phyloP scores from a whole-genome alignment of 2,797 vertebrate genomes.

The Siniperca obscura region DNA sequence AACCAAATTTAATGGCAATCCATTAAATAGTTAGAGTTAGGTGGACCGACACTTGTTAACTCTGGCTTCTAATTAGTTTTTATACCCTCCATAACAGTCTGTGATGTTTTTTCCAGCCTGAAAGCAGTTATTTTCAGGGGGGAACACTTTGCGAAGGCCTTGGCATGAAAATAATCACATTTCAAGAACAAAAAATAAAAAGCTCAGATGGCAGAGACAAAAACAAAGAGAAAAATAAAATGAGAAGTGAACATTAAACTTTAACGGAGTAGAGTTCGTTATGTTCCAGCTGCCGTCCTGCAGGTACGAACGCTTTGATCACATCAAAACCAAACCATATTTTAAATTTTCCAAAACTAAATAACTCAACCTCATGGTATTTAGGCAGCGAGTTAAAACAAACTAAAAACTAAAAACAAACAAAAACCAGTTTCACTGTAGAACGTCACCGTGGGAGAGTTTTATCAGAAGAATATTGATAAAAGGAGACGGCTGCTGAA shows the following conservation, averaged over 20 bases:
- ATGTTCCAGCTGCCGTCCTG: constrained; percentile 16
- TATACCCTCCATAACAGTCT: neutral
- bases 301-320: constrained; percentile 42
- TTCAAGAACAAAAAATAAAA: neutral
- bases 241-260: constrained; percentile 18
- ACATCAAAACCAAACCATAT: neutral
- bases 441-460: neutral
- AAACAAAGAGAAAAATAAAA: neutral
- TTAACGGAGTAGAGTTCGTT: neutral
- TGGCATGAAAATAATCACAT: constrained; percentile 5
- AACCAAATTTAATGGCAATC: too few species aligned
- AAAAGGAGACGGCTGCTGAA: constrained; percentile 12
- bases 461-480: constrained; percentile 33
- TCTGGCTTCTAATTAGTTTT: neutral
- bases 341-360: neutral
- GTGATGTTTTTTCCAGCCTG: neutral
- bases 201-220: neutral
- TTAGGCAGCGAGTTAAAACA: neutral
- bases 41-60: too few species aligned
- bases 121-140: neutral
- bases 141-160: neutral
- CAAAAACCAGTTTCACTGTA: neutral
- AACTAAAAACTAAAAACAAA: neutral
- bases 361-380: neutral
- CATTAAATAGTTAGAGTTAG: too few species aligned